Conservation (phyloP, 2,888 invertebrate genomes). For the Tanypteryx hageni region DNA sequence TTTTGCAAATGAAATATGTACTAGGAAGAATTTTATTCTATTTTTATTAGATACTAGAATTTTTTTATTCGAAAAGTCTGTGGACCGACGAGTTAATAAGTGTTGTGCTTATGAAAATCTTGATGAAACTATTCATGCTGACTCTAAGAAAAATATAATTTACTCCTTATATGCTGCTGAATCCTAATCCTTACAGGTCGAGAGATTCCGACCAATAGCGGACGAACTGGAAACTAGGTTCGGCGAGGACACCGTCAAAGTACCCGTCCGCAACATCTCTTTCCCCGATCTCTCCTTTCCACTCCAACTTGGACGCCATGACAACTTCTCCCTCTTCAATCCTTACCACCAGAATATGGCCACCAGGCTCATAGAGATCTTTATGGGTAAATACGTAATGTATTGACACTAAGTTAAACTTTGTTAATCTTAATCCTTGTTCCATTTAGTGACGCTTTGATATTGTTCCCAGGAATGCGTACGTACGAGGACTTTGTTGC, state of each 20-base stretch:
- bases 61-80: no score
- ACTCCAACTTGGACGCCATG: slow-evolving; percentile 80
- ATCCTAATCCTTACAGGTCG: slow-evolving; percentile 73
- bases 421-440: not conserved
- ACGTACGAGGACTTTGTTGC: slow-evolving; percentile 84
- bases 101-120: no score
- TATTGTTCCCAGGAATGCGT: slow-evolving; percentile 79
- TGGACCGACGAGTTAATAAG: no score
- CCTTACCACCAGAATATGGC: slow-evolving; percentile 85
- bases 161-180: not conserved
- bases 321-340: slow-evolving; percentile 86
- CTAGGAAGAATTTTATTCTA: no score
- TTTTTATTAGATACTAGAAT: no score
- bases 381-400: slow-evolving; percentile 78
- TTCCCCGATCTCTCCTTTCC: slow-evolving; percentile 82
- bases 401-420: not conserved
- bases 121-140: no score
- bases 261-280: slow-evolving; percentile 79
- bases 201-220: slow-evolving; percentile 79
- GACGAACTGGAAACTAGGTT: slow-evolving; percentile 80
- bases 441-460: not conserved
- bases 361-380: slow-evolving; percentile 82
- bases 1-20: no score
- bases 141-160: no score
- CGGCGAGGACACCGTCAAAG: slow-evolving; percentile 74